These are phyloP conservation scores for Larimichthys crocea DNA, from an alignment of 2,113 vertebrate genomes.

Conservation along the genomic window DNA sequence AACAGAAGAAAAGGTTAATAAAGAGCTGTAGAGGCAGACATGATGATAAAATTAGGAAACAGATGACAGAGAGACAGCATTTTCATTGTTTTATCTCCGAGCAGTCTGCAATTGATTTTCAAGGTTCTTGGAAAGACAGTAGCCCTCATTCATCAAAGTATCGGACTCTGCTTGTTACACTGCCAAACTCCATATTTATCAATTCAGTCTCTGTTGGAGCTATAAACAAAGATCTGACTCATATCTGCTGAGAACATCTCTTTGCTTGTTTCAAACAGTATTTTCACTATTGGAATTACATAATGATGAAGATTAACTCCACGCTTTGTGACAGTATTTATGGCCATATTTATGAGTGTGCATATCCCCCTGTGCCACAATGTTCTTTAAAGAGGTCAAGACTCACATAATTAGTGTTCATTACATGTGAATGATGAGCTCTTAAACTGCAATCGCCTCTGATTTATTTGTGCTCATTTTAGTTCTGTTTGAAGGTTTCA, in stretches of 20 bases:
- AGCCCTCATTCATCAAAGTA: constrained; percentile 32
- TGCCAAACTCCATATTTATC: constrained; percentile 29
- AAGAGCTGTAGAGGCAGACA: background rate
- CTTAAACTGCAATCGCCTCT: background rate
- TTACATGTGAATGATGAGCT: background rate
- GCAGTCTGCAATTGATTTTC: constrained; percentile 23
- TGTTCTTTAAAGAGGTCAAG: background rate
- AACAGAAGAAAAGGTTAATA: background rate
- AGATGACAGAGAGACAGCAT: background rate
- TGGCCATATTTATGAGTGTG: background rate
- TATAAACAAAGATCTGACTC: constrained; percentile 21
- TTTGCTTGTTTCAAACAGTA: background rate
- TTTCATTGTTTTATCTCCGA: constrained; percentile 22
- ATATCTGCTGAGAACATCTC: background rate
- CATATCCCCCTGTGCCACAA: background rate
- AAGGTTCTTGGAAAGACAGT: constrained; percentile 45
- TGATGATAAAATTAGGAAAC: constrained; percentile 4
- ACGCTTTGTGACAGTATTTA: background rate
- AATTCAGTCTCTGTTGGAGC: constrained; percentile 4
- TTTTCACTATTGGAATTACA: background rate
- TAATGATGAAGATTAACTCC: background rate
- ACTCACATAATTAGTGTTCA: background rate
- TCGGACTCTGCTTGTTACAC: background rate
- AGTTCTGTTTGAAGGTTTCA: background rate
- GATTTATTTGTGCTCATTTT: background rate